These are phyloP conservation scores for Solea solea DNA, from an alignment of 2,113 vertebrate species.

Conservation along the genomic window DNA sequence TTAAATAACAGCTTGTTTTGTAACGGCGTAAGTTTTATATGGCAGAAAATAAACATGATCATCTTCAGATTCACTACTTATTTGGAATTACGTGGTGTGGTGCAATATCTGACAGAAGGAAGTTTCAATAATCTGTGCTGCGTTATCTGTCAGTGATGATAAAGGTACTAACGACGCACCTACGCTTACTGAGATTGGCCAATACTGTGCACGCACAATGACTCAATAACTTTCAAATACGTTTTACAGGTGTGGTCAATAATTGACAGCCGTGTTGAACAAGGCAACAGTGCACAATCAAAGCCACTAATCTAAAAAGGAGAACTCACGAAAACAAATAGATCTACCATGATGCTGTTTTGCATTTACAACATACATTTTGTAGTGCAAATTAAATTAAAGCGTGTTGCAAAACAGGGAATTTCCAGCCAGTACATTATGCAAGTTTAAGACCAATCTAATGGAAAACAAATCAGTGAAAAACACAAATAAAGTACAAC, in stretches of 20 bases:
- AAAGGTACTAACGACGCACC: background rate
- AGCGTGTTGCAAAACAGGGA: no score
- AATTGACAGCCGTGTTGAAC: background rate
- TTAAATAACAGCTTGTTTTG: slow-evolving; percentile 21
- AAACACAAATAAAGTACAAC: background rate
- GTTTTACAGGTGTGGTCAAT: slow-evolving; percentile 25
- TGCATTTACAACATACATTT: no score
- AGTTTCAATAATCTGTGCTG: background rate
- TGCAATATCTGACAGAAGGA: slow-evolving; percentile 2
- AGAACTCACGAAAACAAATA: background rate
- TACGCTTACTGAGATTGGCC: background rate
- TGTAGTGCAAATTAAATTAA: no score
- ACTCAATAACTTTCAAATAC: background rate
- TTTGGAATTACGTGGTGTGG: background rate
- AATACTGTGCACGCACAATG: background rate
- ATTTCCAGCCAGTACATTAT: background rate
- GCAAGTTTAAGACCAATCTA: background rate
- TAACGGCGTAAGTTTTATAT: background rate
- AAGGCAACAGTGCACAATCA: background rate
- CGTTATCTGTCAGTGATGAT: slow-evolving; percentile 11
- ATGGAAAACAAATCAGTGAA: background rate
- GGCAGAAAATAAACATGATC: slow-evolving; percentile 33
- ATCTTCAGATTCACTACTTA: background rate
- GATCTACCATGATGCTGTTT: no score
- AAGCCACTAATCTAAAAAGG: background rate